Evolutionary conservation across 2,113 vertebrate genomes (phyloP).

Genomic region (Riparia riparia): DNA sequence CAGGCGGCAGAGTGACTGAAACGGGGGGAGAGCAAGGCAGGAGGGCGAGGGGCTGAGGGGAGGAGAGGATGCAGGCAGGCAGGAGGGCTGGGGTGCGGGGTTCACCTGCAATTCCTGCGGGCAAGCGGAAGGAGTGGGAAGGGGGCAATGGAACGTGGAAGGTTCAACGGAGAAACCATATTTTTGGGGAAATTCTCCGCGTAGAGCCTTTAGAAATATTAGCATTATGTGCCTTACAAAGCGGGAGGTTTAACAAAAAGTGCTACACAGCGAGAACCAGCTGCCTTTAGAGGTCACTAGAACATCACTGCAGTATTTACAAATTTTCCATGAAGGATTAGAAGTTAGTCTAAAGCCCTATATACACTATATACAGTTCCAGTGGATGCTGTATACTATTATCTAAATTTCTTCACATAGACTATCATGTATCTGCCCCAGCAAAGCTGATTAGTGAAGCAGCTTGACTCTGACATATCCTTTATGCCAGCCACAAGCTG

Average conservation of each 20-base stretch:
- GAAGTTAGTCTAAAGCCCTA: slow-evolving; percentile 70
- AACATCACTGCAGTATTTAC: slow-evolving; percentile 85
- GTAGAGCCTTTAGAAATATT: not conserved
- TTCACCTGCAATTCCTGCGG: not conserved
- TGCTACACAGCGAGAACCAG: slow-evolving; percentile 45
- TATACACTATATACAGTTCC: slow-evolving; percentile 61
- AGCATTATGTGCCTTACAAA: slow-evolving; percentile 13
- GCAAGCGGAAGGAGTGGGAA: not conserved
- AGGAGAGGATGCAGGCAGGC: not conserved
- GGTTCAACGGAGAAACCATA: not conserved
- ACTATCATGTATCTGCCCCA: slow-evolving; percentile 76
- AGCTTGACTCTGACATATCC: slow-evolving; percentile 84
- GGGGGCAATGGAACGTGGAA: not conserved
- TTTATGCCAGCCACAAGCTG: slow-evolving; percentile 79
- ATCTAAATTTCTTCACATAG: slow-evolving; percentile 87
- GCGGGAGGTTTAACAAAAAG: slow-evolving; percentile 42
- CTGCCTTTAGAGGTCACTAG: slow-evolving; percentile 98
- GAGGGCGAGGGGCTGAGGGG: not conserved
- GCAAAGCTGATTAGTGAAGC: slow-evolving; percentile 85
- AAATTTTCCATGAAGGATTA: slow-evolving; percentile 76
- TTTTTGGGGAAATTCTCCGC: not conserved
- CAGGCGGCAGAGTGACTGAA: not conserved
- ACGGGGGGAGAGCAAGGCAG: not conserved
- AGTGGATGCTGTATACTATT: slow-evolving; percentile 68
- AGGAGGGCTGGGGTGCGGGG: not conserved